These are phyloP conservation scores for Dinomys branickii DNA, from an alignment of 2,113 vertebrate genomes.

Conservation along the genomic window DNA sequence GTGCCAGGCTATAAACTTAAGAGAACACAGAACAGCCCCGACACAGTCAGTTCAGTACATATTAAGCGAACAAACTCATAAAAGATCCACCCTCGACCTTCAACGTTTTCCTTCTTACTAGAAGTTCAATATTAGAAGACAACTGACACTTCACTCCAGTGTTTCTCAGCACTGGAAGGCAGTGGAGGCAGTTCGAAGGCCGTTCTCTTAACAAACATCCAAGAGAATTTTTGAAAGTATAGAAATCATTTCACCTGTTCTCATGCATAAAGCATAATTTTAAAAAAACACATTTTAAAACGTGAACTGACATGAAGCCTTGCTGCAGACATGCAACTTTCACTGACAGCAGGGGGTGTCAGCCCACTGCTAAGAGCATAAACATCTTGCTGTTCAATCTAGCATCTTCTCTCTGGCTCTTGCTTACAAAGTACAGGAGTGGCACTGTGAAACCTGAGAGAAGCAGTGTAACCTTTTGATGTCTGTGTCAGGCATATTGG, in stretches of 20 bases:
- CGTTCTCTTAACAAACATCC: neutral
- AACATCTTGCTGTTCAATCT: neutral
- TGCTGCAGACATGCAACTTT: neutral
- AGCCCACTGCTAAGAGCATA: neutral
- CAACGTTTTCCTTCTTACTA: neutral
- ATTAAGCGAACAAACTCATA: neutral
- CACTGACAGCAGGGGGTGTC: neutral
- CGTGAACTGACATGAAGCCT: neutral
- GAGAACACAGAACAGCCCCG: neutral
- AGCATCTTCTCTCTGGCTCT: neutral
- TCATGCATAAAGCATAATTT: neutral
- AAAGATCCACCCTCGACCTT: neutral
- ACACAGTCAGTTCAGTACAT: neutral
- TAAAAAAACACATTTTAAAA: neutral
- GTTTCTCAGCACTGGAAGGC: neutral
- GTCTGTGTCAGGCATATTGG: neutral
- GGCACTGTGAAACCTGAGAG: neutral
- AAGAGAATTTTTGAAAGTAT: neutral
- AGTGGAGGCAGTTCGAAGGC: neutral
- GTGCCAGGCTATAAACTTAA: neutral
- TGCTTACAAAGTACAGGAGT: neutral
- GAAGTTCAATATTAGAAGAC: neutral
- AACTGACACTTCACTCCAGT: conserved; percentile 26
- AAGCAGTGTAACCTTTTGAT: neutral
- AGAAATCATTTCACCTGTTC: neutral